Evolutionary conservation across 2,888 invertebrate genomes (phyloP).

Genomic region (Enoplolaimus lenunculus): DNA sequence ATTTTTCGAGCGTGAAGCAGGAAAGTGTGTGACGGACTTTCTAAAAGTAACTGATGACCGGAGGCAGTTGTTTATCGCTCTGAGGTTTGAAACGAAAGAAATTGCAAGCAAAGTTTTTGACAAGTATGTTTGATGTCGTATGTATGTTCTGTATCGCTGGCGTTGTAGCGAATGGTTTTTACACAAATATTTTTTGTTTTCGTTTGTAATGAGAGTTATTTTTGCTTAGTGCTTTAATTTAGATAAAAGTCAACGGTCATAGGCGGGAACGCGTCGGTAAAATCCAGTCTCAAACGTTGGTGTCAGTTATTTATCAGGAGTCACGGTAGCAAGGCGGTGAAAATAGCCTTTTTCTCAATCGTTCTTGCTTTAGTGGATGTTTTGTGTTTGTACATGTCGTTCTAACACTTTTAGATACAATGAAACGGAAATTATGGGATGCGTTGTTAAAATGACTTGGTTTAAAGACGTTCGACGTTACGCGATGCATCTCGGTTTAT

Average conservation of each 20-base stretch:
- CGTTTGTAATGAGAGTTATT: too few species aligned
- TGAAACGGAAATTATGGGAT: background rate
- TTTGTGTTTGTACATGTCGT: background rate
- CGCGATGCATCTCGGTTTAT: background rate
- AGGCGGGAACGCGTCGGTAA: too few species aligned
- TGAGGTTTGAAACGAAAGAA: constrained; percentile 34
- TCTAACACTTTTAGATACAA: background rate
- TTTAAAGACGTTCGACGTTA: background rate
- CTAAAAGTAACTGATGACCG: constrained; percentile 32
- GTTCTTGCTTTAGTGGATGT: too few species aligned
- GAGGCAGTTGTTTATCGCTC: constrained; percentile 32
- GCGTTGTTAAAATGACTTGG: background rate
- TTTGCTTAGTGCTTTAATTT: too few species aligned
- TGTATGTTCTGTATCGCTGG: too few species aligned
- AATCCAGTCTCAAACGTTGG: too few species aligned
- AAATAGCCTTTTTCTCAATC: too few species aligned
- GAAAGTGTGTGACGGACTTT: constrained; percentile 35
- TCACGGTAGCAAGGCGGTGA: too few species aligned
- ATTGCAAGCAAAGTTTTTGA: constrained; percentile 32
- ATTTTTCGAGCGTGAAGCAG: constrained; percentile 34
- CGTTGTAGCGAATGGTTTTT: too few species aligned
- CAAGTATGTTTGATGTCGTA: constrained; percentile 27
- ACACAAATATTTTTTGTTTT: too few species aligned
- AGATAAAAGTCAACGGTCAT: too few species aligned
- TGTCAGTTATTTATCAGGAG: too few species aligned